phyloP scores from a whole-genome alignment of 2,797 vertebrate genomes.

The Platyrinchus mystaceus region DNA sequence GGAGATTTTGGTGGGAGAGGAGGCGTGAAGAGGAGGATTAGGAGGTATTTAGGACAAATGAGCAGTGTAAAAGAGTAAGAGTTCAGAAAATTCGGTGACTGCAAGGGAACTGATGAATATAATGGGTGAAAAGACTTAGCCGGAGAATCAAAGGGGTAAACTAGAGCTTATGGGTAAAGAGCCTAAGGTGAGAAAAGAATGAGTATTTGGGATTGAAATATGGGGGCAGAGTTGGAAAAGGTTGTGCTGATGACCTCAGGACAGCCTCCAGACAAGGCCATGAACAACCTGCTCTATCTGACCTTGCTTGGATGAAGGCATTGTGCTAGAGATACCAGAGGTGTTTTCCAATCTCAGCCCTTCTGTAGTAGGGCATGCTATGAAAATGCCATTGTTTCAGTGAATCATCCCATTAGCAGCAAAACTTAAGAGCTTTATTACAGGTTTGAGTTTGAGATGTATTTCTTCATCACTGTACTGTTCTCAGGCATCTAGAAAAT shows the following conservation, averaged over 20 bases:
- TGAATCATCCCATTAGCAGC: background rate
- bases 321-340: background rate
- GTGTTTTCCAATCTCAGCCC: background rate
- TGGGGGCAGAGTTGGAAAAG: background rate
- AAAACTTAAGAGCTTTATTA: background rate
- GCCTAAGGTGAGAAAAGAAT: background rate
- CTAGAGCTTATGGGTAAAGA: background rate
- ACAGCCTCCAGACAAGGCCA: background rate
- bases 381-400: background rate
- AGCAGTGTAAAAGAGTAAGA: background rate
- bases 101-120: background rate
- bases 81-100: background rate
- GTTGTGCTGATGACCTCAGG: background rate
- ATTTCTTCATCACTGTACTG: background rate
- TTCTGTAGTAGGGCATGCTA: background rate
- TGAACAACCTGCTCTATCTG: background rate
- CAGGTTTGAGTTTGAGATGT: background rate
- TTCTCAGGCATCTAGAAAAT: background rate
- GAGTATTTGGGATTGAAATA: background rate
- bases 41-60: background rate
- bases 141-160: background rate
- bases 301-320: background rate
- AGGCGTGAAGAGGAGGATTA: background rate
- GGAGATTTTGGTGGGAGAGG: background rate
- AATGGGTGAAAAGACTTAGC: background rate